Conservation (phyloP, 2,797 vertebrate genomes). For the Hydrocynus forskahlii region DNA sequence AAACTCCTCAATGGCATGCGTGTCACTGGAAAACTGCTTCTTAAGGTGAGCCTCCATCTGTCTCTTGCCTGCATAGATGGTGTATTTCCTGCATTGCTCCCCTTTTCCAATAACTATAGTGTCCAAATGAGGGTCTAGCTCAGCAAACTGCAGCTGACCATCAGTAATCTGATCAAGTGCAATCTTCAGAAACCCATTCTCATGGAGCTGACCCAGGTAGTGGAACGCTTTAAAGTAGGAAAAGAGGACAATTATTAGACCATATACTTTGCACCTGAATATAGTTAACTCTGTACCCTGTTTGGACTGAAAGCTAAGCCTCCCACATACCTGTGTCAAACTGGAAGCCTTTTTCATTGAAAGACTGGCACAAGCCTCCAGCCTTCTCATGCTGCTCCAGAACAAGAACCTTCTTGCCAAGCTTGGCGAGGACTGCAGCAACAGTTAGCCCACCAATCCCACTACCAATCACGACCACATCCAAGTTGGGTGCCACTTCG, state of each 20-base stretch:
- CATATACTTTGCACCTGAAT: too few species aligned
- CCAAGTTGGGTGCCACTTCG: too few species aligned
- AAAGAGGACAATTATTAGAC: too few species aligned
- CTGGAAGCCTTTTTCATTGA: constrained; percentile 19
- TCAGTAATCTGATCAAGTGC: background rate
- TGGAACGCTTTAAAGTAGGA: too few species aligned
- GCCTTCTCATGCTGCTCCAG: constrained; percentile 26
- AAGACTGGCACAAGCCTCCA: constrained; percentile 33
- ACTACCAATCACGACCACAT: constrained; percentile 33
- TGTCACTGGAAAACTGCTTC: constrained; percentile 30
- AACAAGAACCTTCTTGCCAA: constrained; percentile 38
- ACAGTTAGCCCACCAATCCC: constrained; percentile 23
- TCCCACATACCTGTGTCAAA: background rate
- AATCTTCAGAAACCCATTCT: too few species aligned
- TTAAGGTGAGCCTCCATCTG: constrained; percentile 9
- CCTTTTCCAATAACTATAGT: constrained; percentile 6
- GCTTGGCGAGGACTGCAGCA: constrained; percentile 1
- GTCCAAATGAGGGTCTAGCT: background rate
- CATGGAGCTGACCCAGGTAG: too few species aligned
- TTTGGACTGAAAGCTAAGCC: too few species aligned
- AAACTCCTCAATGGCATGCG: constrained; percentile 28
- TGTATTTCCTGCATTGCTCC: background rate
- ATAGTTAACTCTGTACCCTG: too few species aligned
- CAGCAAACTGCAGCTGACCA: constrained; percentile 15
- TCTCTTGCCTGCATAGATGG: background rate